phyloP scores from a whole-genome alignment of 1,140 invertebrate species.

The Brachionus sp. region DNA sequence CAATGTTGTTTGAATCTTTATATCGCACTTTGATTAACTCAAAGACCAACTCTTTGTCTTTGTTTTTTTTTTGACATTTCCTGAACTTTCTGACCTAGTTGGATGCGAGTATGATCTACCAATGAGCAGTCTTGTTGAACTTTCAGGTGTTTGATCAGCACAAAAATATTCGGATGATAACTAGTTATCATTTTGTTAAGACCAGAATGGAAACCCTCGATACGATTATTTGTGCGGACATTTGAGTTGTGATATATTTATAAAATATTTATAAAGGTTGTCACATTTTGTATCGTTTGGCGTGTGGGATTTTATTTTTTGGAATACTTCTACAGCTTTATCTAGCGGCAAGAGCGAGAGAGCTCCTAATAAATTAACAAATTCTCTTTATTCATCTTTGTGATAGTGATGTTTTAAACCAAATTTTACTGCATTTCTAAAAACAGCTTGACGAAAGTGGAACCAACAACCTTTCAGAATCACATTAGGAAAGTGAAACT shows the following conservation, averaged over 20 bases:
- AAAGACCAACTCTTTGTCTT: background rate
- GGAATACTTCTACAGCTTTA: background rate
- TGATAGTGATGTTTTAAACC: slow-evolving; percentile 1
- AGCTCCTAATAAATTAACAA: background rate
- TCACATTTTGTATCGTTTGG: background rate
- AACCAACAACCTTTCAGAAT: slow-evolving; percentile 13
- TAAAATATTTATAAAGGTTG: background rate
- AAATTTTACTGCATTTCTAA: background rate
- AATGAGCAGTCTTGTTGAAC: background rate
- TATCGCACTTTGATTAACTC: background rate
- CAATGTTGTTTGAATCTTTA: background rate
- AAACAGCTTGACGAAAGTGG: slow-evolving; percentile 5
- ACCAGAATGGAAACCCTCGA: background rate
- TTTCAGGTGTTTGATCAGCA: background rate
- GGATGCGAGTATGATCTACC: background rate
- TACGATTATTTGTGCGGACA: background rate
- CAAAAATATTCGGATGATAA: background rate
- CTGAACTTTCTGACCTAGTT: background rate
- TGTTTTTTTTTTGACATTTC: background rate
- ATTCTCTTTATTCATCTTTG: background rate
- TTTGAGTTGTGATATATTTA: background rate
- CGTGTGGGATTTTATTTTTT: background rate
- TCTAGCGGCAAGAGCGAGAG: background rate
- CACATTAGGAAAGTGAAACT: background rate
- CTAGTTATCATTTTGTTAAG: background rate